Percentiles rank a stretch among this genome's conserved stretches.
These are phyloP conservation scores for Danaus plexippus DNA, from an alignment of 1,140 invertebrate genomes.

Conservation along the genomic window DNA sequence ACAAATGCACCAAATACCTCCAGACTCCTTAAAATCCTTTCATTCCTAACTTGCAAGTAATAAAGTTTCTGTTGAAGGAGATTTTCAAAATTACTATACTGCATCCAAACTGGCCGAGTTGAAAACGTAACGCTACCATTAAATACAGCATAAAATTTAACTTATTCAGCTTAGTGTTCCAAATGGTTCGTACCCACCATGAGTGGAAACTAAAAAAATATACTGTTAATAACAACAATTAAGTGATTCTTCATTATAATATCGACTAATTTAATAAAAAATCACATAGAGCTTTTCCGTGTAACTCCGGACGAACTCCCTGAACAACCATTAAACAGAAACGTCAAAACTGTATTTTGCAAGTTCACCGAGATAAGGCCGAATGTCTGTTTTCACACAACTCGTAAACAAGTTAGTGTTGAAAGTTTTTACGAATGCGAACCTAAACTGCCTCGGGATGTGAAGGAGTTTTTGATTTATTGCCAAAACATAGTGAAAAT, in stretches of 20 bases:
- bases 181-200: too few relatives aligned
- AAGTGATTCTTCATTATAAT: too few relatives aligned
- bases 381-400: conserved; percentile 19
- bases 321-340: conserved; percentile 19
- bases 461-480: conserved; percentile 16
- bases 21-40: conserved; percentile 43
- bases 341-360: conserved; percentile 29
- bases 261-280: conserved; percentile 3
- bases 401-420: conserved; percentile 25
- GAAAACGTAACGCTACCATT: too few relatives aligned
- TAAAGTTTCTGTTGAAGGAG: conserved; percentile 31
- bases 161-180: too few relatives aligned
- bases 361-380: conserved; percentile 24
- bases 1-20: conserved; percentile 42
- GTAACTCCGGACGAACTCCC: conserved; percentile 15
- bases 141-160: too few relatives aligned
- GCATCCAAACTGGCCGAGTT: too few relatives aligned
- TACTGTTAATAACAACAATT: too few relatives aligned
- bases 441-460: conserved; percentile 8
- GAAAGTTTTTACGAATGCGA: conserved; percentile 22
- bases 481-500: conserved; percentile 7
- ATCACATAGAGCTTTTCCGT: conserved; percentile 11
- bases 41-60: conserved; percentile 33
- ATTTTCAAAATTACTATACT: conserved; percentile 21
- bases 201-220: too few relatives aligned